Evolutionary conservation across 2,888 invertebrate genomes (phyloP).

Genomic region (Drosophila crucigera): DNA sequence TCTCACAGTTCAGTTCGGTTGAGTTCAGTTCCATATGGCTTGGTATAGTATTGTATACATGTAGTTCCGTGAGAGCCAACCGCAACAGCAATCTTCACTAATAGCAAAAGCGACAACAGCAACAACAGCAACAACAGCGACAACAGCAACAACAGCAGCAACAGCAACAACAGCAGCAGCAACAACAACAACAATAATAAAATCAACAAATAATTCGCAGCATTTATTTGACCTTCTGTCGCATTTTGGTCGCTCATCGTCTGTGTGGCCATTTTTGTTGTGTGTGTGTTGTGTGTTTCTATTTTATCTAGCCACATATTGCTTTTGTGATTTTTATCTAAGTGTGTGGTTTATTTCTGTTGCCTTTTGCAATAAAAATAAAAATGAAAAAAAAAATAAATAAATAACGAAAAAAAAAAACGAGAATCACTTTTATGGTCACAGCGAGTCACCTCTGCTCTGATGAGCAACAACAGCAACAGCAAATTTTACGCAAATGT

Average conservation of each 20-base stretch:
- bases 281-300: constrained; percentile 13
- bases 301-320: constrained; percentile 83
- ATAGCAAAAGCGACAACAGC: constrained; percentile 19
- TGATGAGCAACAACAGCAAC: constrained; percentile 50
- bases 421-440: constrained; percentile 68
- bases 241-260: constrained; percentile 50
- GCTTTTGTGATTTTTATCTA: constrained; percentile 84
- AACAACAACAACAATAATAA: constrained; percentile 37
- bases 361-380: constrained; percentile 68
- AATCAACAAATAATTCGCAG: constrained; percentile 69
- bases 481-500: constrained; percentile 75
- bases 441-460: constrained; percentile 17
- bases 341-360: constrained; percentile 77
- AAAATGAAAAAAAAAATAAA: constrained; percentile 30
- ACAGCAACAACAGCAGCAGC: constrained; percentile 40
- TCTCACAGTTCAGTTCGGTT: constrained; percentile 24
- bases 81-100: constrained; percentile 34
- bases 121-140: constrained; percentile 15
- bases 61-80: constrained; percentile 69
- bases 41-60: neutral
- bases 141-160: constrained; percentile 38
- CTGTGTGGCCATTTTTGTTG: constrained; percentile 52
- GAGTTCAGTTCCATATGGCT: constrained; percentile 1
- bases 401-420: constrained; percentile 36
- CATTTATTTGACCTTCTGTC: constrained; percentile 75